phyloP scores from a whole-genome alignment of 2,888 invertebrate genomes.

The Tenthredo scrophulariae region DNA sequence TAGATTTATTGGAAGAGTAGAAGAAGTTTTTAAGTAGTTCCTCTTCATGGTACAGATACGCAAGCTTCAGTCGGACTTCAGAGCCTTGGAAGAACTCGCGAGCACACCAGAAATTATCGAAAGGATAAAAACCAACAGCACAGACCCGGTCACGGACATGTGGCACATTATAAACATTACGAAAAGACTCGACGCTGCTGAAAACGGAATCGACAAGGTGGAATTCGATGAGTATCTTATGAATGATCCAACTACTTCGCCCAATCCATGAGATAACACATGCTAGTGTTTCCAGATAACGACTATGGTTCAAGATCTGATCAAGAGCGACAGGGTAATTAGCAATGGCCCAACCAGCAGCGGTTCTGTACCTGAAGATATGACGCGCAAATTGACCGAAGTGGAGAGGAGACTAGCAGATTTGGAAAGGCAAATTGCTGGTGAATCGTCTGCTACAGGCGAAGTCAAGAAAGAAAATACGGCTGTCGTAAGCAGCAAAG shows the following conservation, averaged over 20 bases:
- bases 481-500: background rate
- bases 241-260: background rate
- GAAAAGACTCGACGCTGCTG: slow-evolving; percentile 84
- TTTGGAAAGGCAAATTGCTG: slow-evolving; percentile 58
- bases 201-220: slow-evolving; percentile 81
- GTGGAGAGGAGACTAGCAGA: slow-evolving; percentile 72
- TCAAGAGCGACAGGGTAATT: slow-evolving; percentile 60
- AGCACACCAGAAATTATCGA: slow-evolving; percentile 77
- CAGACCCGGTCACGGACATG: slow-evolving; percentile 81
- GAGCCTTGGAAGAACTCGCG: slow-evolving; percentile 77
- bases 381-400: slow-evolving; percentile 77
- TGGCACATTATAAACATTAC: slow-evolving; percentile 84
- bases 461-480: slow-evolving; percentile 8
- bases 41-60: slow-evolving; percentile 65
- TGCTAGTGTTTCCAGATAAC: slow-evolving; percentile 60
- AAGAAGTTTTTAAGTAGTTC: background rate
- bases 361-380: background rate
- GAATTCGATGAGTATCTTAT: background rate
- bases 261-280: background rate
- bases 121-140: slow-evolving; percentile 70
- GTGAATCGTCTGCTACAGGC: background rate
- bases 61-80: slow-evolving; percentile 75
- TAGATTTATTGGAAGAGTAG: background rate
- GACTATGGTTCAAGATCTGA: slow-evolving; percentile 67
- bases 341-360: slow-evolving; percentile 32